These are phyloP conservation scores for Dipodomys spectabilis DNA, from an alignment of 2,113 vertebrate genomes.

Conservation along the genomic window DNA sequence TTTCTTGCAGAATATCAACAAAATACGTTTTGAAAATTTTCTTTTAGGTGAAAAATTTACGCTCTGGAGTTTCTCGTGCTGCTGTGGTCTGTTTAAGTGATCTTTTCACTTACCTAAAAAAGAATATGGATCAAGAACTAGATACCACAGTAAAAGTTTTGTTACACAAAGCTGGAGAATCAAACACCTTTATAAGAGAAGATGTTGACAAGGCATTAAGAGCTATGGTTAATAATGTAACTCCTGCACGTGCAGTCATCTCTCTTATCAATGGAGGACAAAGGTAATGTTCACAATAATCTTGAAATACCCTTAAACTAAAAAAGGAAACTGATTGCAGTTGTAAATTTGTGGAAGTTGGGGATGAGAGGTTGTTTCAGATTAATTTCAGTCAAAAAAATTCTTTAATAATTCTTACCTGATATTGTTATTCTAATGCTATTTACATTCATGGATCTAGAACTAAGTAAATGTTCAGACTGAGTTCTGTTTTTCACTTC, in stretches of 20 bases:
- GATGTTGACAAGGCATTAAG: constrained; percentile 94
- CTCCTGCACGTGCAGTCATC: constrained; percentile 90
- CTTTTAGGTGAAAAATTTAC: constrained; percentile 95
- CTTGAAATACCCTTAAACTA: constrained; percentile 65
- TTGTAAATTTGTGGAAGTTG: neutral
- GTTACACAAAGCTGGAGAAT: constrained; percentile 94
- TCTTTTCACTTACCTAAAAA: constrained; percentile 93
- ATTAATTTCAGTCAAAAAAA: constrained; percentile 21
- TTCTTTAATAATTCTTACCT: neutral
- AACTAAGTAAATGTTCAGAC: constrained; percentile 47
- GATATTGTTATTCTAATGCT: constrained; percentile 28
- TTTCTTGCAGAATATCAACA: constrained; percentile 62
- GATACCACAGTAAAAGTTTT: constrained; percentile 93
- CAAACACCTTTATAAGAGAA: constrained; percentile 95
- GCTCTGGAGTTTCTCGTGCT: constrained; percentile 95
- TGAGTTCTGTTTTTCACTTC: constrained; percentile 27
- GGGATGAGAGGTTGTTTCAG: neutral
- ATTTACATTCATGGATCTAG: neutral
- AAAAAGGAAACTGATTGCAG: neutral
- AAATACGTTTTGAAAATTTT: constrained; percentile 57
- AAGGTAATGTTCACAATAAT: constrained; percentile 86
- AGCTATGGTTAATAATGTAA: constrained; percentile 95
- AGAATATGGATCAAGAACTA: constrained; percentile 96
- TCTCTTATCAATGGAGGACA: constrained; percentile 94
- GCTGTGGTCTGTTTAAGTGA: constrained; percentile 94